Evolutionary conservation across 2,113 vertebrate genomes (phyloP), one percentile per base, ranked within the genome.

Genomic region (Xenopus laevis): DNA sequence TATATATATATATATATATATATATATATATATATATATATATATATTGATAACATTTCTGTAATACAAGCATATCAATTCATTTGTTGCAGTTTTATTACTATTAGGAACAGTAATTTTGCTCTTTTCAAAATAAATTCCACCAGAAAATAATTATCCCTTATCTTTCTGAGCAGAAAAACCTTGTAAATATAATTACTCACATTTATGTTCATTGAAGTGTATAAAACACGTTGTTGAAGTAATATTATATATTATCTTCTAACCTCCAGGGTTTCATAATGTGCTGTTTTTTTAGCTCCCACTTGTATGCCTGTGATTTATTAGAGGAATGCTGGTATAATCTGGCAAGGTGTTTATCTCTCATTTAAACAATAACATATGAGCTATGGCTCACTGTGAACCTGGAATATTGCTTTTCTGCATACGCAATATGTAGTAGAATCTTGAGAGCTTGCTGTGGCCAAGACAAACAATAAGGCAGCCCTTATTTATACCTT

Each of bases 141-240:
- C 82, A 80, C 84, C 81, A 79, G 79, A 86, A 84, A 77, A 75
- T 82, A 88, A 92, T 91, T 92, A 90, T 82, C 73, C 84, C 85
- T 91, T 91, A 92, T 92, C 90, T 88, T 80, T 80, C 83, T n/a
- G 82, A 53, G 82, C 87, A 91, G 84, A 81, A 82, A 73, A 83
- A 57, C 71, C 79, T 71, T 81, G 85, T 84, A 91, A 92, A 93
- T 80, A 91, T 82, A 90, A 91, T 87, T 91, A 88, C 82, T 84
- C 78, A 82, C 82, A 85, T 83, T 84, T 84, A 79, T 72, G 79
- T 83, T 86, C 85, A 82, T 68, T 82, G 79, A 61, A 82, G 84
- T 78, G 80, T 84, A 83, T 79, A 84, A 77, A 84, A 84, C 80
- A 79, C 81, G 76, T 64, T 79, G 80, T 74, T 83, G 81, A 88